Percentiles rank a stretch among this genome's conserved stretches.
Evolutionary conservation across 2,888 invertebrate species (phyloP).

Genomic region (Diaphora mendica): DNA sequence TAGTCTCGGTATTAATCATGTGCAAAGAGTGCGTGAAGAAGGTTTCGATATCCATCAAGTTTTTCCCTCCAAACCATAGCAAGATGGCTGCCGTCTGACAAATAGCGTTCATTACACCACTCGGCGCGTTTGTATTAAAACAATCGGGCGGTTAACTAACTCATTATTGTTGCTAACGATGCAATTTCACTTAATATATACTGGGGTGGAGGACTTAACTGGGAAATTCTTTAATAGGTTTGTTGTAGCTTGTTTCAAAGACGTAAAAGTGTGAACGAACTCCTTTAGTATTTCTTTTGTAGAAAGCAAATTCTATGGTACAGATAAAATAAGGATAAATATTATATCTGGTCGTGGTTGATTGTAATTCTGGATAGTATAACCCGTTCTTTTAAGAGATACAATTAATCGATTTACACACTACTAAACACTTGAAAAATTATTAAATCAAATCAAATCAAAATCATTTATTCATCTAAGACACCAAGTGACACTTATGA

Average conservation of each 20-base stretch:
- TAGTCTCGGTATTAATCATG: background rate
- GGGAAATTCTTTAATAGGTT: conserved; percentile 19
- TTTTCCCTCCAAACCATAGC: conserved; percentile 33
- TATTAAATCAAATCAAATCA: too few species aligned
- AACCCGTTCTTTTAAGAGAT: too few species aligned
- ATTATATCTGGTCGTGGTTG: background rate
- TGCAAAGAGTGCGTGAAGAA: background rate
- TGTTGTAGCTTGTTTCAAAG: background rate
- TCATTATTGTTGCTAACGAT: conserved; percentile 63
- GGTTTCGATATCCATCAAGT: conserved; percentile 36
- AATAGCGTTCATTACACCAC: conserved; percentile 54
- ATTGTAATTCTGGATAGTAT: background rate
- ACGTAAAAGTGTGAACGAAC: background rate
- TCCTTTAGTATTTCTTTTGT: background rate
- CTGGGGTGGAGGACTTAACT: conserved; percentile 18
- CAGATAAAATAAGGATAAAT: background rate
- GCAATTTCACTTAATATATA: conserved; percentile 63
- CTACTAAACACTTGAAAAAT: too few species aligned
- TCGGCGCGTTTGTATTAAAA: conserved; percentile 56
- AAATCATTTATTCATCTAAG: too few species aligned
- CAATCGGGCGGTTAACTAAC: conserved; percentile 62
- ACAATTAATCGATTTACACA: too few species aligned
- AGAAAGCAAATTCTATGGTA: background rate
- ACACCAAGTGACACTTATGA: too few species aligned
- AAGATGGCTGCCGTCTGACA: conserved; percentile 49